These are phyloP conservation scores for Holocentrus rufus DNA, from an alignment of 2,797 vertebrate genomes.

Conservation along the genomic window DNA sequence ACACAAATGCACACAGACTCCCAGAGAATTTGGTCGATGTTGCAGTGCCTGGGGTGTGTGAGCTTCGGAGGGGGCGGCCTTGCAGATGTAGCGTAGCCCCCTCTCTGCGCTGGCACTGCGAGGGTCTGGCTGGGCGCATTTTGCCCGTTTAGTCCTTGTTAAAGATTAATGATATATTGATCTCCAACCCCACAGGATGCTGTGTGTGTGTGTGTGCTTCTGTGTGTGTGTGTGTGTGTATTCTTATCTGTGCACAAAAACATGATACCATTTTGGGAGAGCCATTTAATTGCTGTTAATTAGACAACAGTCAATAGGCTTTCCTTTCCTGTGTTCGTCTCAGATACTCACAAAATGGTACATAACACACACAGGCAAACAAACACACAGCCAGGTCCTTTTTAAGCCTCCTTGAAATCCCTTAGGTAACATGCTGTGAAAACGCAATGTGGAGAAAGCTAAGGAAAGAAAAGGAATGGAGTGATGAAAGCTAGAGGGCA, in stretches of 20 bases:
- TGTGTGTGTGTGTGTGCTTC: conserved; percentile 17
- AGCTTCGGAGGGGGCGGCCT: conserved; percentile 54
- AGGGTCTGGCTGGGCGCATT: conserved; percentile 80
- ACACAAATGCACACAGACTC: conserved; percentile 34
- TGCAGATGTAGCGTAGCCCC: conserved; percentile 76
- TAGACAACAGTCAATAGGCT: conserved; percentile 53
- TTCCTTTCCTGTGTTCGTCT: conserved; percentile 59
- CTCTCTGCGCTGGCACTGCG: conserved; percentile 74
- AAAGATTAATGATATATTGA: conserved; percentile 85
- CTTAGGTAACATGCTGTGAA: conserved; percentile 79
- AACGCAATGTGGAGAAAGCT: conserved; percentile 79
- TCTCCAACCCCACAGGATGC: conserved; percentile 69
- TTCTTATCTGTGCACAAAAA: conserved; percentile 46
- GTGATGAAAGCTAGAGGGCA: conserved; percentile 80
- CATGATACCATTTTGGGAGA: conserved; percentile 60
- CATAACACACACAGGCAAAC: conserved; percentile 50
- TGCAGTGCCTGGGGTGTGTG: conserved; percentile 63
- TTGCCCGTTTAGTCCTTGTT: conserved; percentile 82
- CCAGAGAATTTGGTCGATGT: conserved; percentile 70
- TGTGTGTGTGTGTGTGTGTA: conserved; percentile 23
- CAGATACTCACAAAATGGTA: conserved; percentile 61
- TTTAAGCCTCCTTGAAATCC: conserved; percentile 82
- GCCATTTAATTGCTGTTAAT: conserved; percentile 70
- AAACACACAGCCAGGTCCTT: conserved; percentile 69
- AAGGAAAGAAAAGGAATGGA: conserved; percentile 76